phyloP scores from a whole-genome alignment of 2,888 invertebrate species.

The Neoascia interrupta region DNA sequence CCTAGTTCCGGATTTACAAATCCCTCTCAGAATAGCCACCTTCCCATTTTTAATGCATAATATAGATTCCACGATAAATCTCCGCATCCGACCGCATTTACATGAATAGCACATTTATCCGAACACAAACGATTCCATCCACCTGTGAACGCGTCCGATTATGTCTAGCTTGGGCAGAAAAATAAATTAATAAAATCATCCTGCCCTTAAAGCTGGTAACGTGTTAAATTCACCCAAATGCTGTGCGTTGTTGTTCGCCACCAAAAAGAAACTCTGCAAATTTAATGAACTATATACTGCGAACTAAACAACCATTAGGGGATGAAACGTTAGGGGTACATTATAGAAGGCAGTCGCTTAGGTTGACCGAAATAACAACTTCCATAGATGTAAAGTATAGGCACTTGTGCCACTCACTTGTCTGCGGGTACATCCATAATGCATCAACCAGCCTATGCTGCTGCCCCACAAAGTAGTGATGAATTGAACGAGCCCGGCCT shows the following conservation, averaged over 20 bases:
- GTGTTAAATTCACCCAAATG: slow-evolving; percentile 1
- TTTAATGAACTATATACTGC: slow-evolving; percentile 51
- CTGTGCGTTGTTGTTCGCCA: neutral
- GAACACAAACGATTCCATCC: slow-evolving; percentile 31
- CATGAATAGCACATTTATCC: slow-evolving; percentile 30
- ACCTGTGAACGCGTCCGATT: slow-evolving; percentile 25
- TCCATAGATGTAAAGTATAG: slow-evolving; percentile 10
- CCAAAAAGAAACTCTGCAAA: slow-evolving; percentile 25
- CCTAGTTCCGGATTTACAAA: too few species aligned
- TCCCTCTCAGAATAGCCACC: too few species aligned
- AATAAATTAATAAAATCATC: neutral
- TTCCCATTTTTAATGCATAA: too few species aligned
- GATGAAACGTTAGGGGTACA: slow-evolving; percentile 40
- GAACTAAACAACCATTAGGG: slow-evolving; percentile 58
- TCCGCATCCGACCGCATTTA: slow-evolving; percentile 25
- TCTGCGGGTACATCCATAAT: slow-evolving; percentile 35
- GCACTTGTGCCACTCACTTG: slow-evolving; percentile 22
- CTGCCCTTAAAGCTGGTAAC: slow-evolving; percentile 3
- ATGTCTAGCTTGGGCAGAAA: neutral
- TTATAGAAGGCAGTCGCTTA: slow-evolving; percentile 41
- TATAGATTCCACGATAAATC: slow-evolving; percentile 41
- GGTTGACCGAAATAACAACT: slow-evolving; percentile 28
- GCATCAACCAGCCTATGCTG: slow-evolving; percentile 39
- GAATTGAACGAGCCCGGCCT: slow-evolving; percentile 56
- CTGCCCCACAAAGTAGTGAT: slow-evolving; percentile 53